A percentile compares a stretch with the other conserved stretches of the same genome.
These are phyloP conservation scores for Diplodus puntazzo DNA, from an alignment of 2,797 vertebrate genomes.

Conservation along the genomic window DNA sequence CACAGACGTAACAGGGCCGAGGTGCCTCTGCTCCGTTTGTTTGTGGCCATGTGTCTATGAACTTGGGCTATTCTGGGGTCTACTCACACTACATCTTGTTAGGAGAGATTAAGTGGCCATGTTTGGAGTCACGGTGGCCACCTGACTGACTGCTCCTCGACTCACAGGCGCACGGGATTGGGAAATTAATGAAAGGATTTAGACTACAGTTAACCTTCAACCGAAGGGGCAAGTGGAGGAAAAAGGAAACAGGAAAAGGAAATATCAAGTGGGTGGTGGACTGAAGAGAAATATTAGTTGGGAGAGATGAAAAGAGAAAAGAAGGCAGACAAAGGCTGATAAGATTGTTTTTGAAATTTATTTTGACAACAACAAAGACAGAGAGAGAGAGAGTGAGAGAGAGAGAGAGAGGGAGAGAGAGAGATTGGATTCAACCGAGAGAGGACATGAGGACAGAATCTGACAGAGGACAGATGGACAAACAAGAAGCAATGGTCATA, in stretches of 20 bases:
- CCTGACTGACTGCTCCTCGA: conserved; percentile 31
- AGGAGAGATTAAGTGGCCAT: conserved; percentile 71
- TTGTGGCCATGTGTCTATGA: conserved; percentile 16
- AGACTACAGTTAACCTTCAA: not conserved
- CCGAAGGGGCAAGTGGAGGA: conserved; percentile 5
- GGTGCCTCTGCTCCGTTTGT: not conserved
- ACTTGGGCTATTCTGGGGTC: conserved; percentile 56
- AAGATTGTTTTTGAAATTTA: conserved; percentile 54
- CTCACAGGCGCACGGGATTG: conserved; percentile 20
- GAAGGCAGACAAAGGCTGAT: conserved; percentile 60
- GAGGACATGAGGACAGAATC: conserved; percentile 46
- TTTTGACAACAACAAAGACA: conserved; percentile 54
- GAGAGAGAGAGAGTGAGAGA: conserved; percentile 28
- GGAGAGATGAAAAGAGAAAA: conserved; percentile 63
- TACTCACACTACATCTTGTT: conserved; percentile 62
- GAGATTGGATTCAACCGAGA: conserved; percentile 16
- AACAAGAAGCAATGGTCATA: conserved; percentile 29
- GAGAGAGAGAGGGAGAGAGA: conserved; percentile 25
- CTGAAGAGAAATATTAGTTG: not conserved
- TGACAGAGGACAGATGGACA: conserved; percentile 48
- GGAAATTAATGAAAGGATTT: conserved; percentile 26
- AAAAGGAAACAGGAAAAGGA: not conserved
- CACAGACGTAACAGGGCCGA: not conserved
- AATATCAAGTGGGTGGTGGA: not conserved
- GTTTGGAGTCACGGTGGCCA: conserved; percentile 41